Evolutionary conservation across 2,797 vertebrate genomes (phyloP).

Genomic region (Oreonectes daqikongensis): DNA sequence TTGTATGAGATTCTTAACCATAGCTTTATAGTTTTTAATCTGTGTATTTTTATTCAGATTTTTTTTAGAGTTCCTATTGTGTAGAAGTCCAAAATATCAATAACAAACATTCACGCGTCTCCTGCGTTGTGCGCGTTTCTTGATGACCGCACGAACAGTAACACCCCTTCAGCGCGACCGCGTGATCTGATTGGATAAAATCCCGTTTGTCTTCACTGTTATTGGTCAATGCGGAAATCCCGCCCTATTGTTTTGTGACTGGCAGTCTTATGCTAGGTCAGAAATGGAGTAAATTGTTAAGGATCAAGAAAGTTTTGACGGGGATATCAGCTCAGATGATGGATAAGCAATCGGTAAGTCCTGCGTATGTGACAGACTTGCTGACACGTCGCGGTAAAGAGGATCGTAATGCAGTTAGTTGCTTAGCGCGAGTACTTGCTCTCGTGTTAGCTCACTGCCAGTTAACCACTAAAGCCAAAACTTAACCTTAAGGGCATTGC

Average conservation of each 20-base stretch:
- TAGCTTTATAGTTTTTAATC: no score
- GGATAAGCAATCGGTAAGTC: constrained; percentile 69
- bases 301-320: constrained; percentile 68
- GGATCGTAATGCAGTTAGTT: background rate
- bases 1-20: no score
- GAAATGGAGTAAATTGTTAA: constrained; percentile 68
- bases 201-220: background rate
- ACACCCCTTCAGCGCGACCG: constrained; percentile 6
- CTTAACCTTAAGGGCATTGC: background rate
- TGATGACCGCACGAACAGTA: background rate
- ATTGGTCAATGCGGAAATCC: constrained; percentile 55
- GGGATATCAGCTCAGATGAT: constrained; percentile 63
- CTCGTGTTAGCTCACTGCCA: constrained; percentile 35
- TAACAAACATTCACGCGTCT: background rate
- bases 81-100: no score
- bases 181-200: constrained; percentile 30
- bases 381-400: background rate
- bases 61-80: no score
- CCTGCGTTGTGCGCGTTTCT: background rate
- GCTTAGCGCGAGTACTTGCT: constrained; percentile 10
- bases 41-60: no score
- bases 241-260: constrained; percentile 52
- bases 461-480: background rate
- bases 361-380: background rate
- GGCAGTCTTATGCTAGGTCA: constrained; percentile 58